Percentiles rank a stretch among this genome's conserved stretches.
Evolutionary conservation across 2,797 vertebrate genomes (phyloP).

Genomic region (Pempheris klunzingeri): DNA sequence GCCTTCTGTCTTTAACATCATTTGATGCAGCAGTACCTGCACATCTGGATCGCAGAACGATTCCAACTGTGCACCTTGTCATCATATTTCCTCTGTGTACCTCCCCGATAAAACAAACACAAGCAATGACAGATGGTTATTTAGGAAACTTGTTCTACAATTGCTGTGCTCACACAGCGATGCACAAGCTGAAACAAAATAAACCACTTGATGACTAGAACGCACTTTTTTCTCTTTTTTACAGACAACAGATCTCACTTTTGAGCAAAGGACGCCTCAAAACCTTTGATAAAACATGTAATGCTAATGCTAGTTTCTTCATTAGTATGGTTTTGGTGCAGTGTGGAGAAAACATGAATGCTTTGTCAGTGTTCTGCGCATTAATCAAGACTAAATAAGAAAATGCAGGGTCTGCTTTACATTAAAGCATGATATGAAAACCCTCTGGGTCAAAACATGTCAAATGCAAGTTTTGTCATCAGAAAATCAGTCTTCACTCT

Average conservation of each 20-base stretch:
- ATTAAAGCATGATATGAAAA: neutral
- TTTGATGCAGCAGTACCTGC: constrained; percentile 13
- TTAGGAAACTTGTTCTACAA: neutral
- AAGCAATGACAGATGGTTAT: neutral
- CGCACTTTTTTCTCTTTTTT: no score
- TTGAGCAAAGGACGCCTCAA: neutral
- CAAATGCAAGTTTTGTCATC: constrained; percentile 1
- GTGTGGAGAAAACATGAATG: neutral
- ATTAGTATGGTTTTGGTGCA: neutral
- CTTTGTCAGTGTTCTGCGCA: neutral
- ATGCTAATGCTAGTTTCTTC: neutral
- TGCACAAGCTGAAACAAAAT: neutral
- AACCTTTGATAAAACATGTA: neutral
- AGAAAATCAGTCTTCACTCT: constrained; percentile 1
- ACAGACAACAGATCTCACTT: neutral
- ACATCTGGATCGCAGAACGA: constrained; percentile 28
- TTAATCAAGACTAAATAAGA: constrained; percentile 1
- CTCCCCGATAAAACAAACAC: neutral
- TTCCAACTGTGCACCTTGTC: neutral
- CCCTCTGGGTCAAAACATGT: neutral
- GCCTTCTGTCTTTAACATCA: constrained; percentile 23
- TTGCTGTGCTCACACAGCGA: neutral
- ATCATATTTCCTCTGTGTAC: constrained; percentile 7
- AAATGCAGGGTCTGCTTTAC: neutral
- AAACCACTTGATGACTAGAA: neutral